These are phyloP conservation scores for Temnothorax unifasciatus DNA, from an alignment of 2,888 invertebrate species.

Conservation along the genomic window DNA sequence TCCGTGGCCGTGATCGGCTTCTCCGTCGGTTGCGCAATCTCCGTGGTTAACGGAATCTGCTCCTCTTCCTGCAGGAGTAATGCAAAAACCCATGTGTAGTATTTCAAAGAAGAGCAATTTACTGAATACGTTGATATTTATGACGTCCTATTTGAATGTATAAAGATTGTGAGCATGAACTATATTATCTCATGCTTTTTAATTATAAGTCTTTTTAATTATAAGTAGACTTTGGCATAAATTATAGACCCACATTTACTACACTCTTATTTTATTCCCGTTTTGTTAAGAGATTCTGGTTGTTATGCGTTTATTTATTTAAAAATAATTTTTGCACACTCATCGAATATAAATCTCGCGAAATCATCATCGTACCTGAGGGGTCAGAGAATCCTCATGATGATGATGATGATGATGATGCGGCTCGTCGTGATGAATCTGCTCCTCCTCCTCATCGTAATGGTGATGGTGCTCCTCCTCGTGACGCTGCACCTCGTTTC, in stretches of 20 bases:
- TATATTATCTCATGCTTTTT: background rate
- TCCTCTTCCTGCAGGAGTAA: conserved; percentile 54
- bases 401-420: conserved; percentile 31
- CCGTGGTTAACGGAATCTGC: conserved; percentile 54
- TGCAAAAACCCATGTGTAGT: background rate
- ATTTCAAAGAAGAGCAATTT: background rate
- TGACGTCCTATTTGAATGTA: background rate
- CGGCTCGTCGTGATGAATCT: background rate
- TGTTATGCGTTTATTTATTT: background rate
- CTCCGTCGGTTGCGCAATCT: conserved; percentile 70
- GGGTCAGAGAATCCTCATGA: conserved; percentile 3
- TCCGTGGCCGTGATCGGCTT: conserved; percentile 58
- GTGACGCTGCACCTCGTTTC: conserved; percentile 42
- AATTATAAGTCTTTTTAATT: background rate
- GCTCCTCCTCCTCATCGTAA: conserved; percentile 30
- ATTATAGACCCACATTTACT: background rate
- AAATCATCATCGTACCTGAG: conserved; percentile 20
- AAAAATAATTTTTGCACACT: background rate
- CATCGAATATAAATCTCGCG: background rate
- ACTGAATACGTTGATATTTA: background rate
- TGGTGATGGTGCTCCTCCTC: conserved; percentile 62
- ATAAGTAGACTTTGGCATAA: background rate
- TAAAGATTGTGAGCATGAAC: background rate
- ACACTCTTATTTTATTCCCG: background rate
- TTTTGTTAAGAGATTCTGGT: background rate